Percentiles rank a stretch among this genome's conserved stretches.
These are phyloP conservation scores for Ornithoptera priamus DNA, from an alignment of 2,888 invertebrate species.

Conservation along the genomic window DNA sequence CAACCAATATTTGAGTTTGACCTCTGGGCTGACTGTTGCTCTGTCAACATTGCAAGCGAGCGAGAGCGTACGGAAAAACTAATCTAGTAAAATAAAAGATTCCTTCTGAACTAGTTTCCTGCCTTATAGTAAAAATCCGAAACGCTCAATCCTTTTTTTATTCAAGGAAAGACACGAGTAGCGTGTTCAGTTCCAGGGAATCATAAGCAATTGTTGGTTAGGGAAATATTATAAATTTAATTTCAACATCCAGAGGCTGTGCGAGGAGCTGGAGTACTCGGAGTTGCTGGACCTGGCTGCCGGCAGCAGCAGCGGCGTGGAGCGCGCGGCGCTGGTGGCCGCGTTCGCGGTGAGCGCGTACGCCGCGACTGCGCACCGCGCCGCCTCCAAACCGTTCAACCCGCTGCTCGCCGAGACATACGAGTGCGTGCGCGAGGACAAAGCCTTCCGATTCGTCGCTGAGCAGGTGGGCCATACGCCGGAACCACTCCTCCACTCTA, in stretches of 20 bases:
- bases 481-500: too few relatives aligned
- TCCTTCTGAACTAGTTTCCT: too few relatives aligned
- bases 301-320: slow-evolving; percentile 81
- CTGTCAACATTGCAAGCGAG: too few relatives aligned
- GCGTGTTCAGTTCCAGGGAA: too few relatives aligned
- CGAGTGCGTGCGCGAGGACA: slow-evolving; percentile 88
- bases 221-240: background rate
- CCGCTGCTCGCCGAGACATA: slow-evolving; percentile 91
- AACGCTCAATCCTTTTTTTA: too few relatives aligned
- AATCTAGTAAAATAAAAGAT: too few relatives aligned
- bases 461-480: slow-evolving; percentile 82
- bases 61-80: too few relatives aligned
- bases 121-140: too few relatives aligned
- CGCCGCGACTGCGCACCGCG: slow-evolving; percentile 85
- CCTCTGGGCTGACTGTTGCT: too few relatives aligned
- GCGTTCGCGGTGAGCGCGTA: slow-evolving; percentile 92
- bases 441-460: slow-evolving; percentile 87
- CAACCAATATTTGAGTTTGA: too few relatives aligned
- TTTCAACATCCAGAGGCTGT: slow-evolving; percentile 80
- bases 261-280: slow-evolving; percentile 91
- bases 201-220: too few relatives aligned
- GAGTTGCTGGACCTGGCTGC: slow-evolving; percentile 89
- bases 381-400: slow-evolving; percentile 92
- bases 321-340: slow-evolving; percentile 87
- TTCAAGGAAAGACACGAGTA: too few relatives aligned